These are phyloP conservation scores for Lophochroa leadbeateri DNA, from an alignment of 2,113 vertebrate genomes.

Conservation along the genomic window DNA sequence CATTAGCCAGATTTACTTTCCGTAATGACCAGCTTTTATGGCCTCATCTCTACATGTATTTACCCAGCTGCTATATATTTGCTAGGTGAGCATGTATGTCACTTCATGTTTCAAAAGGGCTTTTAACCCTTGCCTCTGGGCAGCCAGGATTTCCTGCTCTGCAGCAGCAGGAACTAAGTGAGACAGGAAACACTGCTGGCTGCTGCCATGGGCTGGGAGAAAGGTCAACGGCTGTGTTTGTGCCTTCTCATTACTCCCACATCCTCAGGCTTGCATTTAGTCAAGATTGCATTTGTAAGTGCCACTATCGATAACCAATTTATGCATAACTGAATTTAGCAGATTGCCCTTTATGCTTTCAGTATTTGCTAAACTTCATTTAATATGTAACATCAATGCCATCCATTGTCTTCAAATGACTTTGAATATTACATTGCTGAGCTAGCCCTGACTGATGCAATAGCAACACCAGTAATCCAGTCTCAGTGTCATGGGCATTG, in stretches of 20 bases:
- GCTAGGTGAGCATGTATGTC: slow-evolving; percentile 57
- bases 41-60: slow-evolving; percentile 63
- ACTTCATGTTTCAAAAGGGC: slow-evolving; percentile 65
- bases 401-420: neutral
- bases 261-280: neutral
- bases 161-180: slow-evolving; percentile 36
- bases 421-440: neutral
- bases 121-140: slow-evolving; percentile 63
- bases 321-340: neutral
- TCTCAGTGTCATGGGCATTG: fast-evolving
- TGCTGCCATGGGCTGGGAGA: slow-evolving; percentile 8
- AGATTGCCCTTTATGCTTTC: neutral
- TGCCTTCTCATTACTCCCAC: neutral
- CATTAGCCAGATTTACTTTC: slow-evolving; percentile 64
- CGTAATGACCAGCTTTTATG: slow-evolving; percentile 56
- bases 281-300: neutral
- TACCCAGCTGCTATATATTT: slow-evolving; percentile 75
- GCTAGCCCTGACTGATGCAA: neutral
- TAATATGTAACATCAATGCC: neutral
- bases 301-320: neutral
- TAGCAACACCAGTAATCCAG: fast-evolving
- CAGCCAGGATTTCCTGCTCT: slow-evolving; percentile 67
- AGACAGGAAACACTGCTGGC: slow-evolving; percentile 53
- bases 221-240: slow-evolving; percentile 32
- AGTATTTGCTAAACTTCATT: neutral